Evolutionary conservation across 2,113 vertebrate species (phyloP), one percentile per base, ranked within the genome.

Genomic region (Gallinago paraguaiae): DNA sequence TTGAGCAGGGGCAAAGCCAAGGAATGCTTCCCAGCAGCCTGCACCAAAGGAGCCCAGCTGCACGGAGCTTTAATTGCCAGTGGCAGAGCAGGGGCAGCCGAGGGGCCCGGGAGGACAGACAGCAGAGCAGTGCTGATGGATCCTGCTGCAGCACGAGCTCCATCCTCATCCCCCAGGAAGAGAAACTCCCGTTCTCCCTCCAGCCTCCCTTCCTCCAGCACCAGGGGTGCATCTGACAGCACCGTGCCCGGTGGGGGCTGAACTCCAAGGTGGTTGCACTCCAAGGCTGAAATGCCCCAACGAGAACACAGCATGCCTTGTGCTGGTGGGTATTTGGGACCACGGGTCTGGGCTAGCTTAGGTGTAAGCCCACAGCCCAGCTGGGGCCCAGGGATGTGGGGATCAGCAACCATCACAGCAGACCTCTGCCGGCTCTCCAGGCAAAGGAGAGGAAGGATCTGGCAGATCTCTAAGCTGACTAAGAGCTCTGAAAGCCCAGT

Each of bases 401-500:
- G 41, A 69, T 61, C 61, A 85, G 83, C 69, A 59, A n/a, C 0
- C 0, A 1, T 8, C 46, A 31, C 25, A 11, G 54, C 45, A 53
- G 53, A 31, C 8, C 82, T 53, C n/a, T 2, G 2, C 13, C 13
- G 7, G 51, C 48, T 93, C 90, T 72, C 41, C 37, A 24, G 51
- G 59, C 57, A 13, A 72, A 69, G 35, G 33, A 65, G 67, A 86
- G 77, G 46, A 37, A 80, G 90, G 59, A 88, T 56, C 46, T 88
- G 90, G 88, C 94, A 93, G 88, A 88, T 57, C 86, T 64, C 88
- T 63, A 67, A 53, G 90, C 88, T 96, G 92, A 87, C 92, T 92
- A 17, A 95, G 94, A 74, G 82, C 82, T 91, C 80, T 35, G 33
- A 68, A 67, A 92, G 92, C 92, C 94, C 78, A 43, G 72, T 84